Evolutionary conservation across 2,113 vertebrate species (phyloP).

Genomic region (Sander lucioperca): DNA sequence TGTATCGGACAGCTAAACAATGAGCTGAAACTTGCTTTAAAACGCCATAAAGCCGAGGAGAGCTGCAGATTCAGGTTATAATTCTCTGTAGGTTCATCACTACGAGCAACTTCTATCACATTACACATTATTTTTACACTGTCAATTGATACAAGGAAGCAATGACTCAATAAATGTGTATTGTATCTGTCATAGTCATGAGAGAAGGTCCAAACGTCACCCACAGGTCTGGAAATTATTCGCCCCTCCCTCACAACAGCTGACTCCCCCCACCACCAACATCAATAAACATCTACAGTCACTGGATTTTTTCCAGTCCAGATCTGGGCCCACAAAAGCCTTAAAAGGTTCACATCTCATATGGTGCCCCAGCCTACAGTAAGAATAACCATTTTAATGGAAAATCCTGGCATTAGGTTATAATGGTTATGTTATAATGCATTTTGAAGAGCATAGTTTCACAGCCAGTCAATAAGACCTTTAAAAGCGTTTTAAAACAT

Average conservation of each 20-base stretch:
- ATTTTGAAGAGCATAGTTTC: neutral
- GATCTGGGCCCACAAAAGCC: neutral
- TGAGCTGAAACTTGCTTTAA: neutral
- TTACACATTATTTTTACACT: neutral
- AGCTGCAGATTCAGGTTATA: neutral
- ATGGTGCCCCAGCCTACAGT: neutral
- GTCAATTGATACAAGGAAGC: neutral
- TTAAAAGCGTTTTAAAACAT: neutral
- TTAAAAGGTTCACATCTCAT: neutral
- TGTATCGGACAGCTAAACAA: neutral
- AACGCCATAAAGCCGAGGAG: too few species aligned
- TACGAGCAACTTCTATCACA: too few species aligned
- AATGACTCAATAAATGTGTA: neutral
- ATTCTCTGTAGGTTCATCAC: neutral
- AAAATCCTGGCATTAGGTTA: neutral
- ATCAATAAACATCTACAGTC: constrained; percentile 22
- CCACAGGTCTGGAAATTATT: constrained; percentile 9
- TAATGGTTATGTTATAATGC: neutral
- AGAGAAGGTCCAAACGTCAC: neutral
- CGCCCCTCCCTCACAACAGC: neutral
- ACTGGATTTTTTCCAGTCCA: neutral
- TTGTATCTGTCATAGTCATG: neutral
- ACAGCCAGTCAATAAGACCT: neutral
- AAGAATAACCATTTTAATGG: neutral
- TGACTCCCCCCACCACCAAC: neutral